Percentiles rank a stretch among this genome's conserved stretches.
Evolutionary conservation across 2,113 vertebrate species (phyloP).

Genomic region (Xiphophorus hellerii): DNA sequence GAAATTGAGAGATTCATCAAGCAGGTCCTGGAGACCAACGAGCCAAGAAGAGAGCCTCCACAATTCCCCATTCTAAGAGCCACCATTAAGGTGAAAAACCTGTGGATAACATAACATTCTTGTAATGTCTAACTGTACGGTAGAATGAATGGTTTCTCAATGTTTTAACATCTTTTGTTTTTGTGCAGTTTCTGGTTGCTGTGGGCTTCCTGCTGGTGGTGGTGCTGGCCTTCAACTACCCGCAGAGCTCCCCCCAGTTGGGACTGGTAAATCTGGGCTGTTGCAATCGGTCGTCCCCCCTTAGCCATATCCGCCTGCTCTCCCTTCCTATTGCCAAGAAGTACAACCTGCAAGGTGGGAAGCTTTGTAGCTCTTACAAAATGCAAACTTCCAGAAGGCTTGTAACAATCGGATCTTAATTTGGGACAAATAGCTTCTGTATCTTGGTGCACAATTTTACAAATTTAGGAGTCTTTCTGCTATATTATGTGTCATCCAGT

Average conservation of each 20-base stretch:
- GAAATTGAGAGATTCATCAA: slow-evolving; percentile 96
- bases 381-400: neutral
- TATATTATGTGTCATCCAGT: neutral
- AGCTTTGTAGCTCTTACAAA: too few species aligned
- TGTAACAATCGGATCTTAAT: neutral
- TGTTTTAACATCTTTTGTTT: slow-evolving; percentile 10
- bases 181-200: slow-evolving; percentile 82
- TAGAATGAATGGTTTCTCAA: neutral
- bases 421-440: neutral
- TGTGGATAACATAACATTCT: neutral
- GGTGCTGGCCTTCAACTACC: slow-evolving; percentile 86
- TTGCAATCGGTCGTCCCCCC: slow-evolving; percentile 87
- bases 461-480: neutral
- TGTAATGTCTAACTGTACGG: too few species aligned
- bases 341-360: slow-evolving; percentile 88
- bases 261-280: slow-evolving; percentile 81
- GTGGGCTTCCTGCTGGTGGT: slow-evolving; percentile 86
- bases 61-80: slow-evolving; percentile 86
- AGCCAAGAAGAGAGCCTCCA: slow-evolving; percentile 86
- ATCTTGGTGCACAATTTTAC: neutral
- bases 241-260: slow-evolving; percentile 80
- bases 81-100: slow-evolving; percentile 83
- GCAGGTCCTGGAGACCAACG: slow-evolving; percentile 93
- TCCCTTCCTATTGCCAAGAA: slow-evolving; percentile 94
- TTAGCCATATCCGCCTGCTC: slow-evolving; percentile 89